Percentiles rank a stretch among this genome's conserved stretches.
Evolutionary conservation across 2,797 vertebrate species (phyloP).

Genomic region (Salarias fasciatus): DNA sequence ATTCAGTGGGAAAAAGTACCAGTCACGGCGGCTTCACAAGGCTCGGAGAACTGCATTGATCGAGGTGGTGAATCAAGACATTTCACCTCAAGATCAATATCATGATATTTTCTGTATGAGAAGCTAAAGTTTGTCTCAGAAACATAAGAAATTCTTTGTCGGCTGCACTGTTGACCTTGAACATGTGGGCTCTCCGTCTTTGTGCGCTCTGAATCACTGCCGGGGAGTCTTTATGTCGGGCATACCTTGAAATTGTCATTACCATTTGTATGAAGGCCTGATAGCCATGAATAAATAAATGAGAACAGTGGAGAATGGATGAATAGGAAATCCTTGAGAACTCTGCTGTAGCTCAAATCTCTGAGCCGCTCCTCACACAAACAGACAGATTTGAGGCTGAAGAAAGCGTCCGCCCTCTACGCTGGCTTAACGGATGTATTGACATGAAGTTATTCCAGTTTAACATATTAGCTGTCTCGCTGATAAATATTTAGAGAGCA

Average conservation of each 20-base stretch:
- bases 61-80: neutral
- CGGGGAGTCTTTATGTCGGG: neutral
- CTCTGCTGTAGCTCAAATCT: neutral
- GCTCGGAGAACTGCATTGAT: neutral
- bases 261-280: neutral
- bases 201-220: constrained; percentile 12
- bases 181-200: neutral
- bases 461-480: neutral
- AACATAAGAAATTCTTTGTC: neutral
- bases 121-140: too few species aligned
- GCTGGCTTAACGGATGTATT: too few species aligned
- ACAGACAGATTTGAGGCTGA: neutral
- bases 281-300: constrained; percentile 10
- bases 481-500: neutral
- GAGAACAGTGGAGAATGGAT: constrained; percentile 6
- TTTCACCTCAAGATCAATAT: neutral
- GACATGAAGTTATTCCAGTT: too few species aligned
- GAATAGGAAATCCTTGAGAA: constrained; percentile 9
- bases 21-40: neutral
- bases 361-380: neutral
- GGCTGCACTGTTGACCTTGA: neutral
- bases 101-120: neutral
- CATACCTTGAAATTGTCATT: neutral
- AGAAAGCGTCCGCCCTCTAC: neutral
- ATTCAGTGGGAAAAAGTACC: neutral